Percentiles rank a stretch among this genome's conserved stretches.
These are phyloP conservation scores for Phoxinus dragarum DNA, from an alignment of 2,797 vertebrate species.

Conservation along the genomic window DNA sequence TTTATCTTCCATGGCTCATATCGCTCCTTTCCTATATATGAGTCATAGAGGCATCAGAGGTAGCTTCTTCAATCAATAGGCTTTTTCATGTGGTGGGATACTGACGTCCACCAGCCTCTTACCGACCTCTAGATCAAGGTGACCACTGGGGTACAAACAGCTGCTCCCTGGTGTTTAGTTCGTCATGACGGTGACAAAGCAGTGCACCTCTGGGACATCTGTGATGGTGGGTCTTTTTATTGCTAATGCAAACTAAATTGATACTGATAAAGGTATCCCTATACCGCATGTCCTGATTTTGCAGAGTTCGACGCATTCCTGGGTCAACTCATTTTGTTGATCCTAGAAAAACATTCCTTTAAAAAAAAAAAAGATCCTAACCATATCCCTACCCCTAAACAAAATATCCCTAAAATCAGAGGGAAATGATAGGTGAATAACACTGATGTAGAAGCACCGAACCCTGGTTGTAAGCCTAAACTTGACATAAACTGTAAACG, in stretches of 20 bases:
- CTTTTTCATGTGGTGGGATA: constrained; percentile 59
- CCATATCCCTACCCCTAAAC: no score
- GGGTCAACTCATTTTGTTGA: background rate
- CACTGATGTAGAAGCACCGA: no score
- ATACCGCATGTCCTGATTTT: background rate
- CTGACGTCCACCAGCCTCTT: constrained; percentile 53
- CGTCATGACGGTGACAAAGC: constrained; percentile 44
- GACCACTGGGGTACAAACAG: constrained; percentile 55
- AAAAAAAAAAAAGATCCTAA: no score
- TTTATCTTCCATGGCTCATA: constrained; percentile 61
- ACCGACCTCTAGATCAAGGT: constrained; percentile 61
- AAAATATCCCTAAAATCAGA: no score
- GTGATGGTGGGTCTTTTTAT: constrained; percentile 9
- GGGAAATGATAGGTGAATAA: no score
- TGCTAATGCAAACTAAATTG: constrained; percentile 1
- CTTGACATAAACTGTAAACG: no score
- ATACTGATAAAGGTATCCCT: background rate
- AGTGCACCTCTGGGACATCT: constrained; percentile 16
- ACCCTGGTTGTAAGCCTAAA: no score
- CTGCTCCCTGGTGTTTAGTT: constrained; percentile 49
- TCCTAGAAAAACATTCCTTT: background rate
- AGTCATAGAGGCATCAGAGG: constrained; percentile 66
- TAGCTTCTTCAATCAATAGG: constrained; percentile 39
- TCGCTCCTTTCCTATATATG: constrained; percentile 59
- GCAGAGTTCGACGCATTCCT: background rate